Evolutionary conservation across 2,797 vertebrate genomes (phyloP).

Genomic region (Eremophila alpestris): DNA sequence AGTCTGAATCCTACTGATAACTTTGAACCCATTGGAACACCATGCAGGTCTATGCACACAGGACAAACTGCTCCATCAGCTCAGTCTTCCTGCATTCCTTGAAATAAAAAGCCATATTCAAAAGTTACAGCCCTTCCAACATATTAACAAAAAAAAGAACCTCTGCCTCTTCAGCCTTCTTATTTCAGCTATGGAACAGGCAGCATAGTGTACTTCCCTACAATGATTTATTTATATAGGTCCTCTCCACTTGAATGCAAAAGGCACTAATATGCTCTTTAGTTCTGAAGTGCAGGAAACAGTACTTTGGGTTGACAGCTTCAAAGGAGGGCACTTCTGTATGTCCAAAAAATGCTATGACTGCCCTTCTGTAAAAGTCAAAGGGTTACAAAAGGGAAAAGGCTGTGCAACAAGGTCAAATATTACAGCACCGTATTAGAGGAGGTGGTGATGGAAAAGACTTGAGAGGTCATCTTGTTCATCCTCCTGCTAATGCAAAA

Average conservation of each 20-base stretch:
- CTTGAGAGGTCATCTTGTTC: constrained; percentile 49
- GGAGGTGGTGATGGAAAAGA: constrained; percentile 44
- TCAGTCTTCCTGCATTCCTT: not conserved
- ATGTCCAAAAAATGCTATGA: not conserved
- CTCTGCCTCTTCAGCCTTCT: not conserved
- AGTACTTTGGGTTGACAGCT: not conserved
- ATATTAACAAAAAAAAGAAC: not conserved
- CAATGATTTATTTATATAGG: constrained; percentile 17
- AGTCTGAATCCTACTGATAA: not conserved
- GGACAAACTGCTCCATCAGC: not conserved
- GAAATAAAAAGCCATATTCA: not conserved
- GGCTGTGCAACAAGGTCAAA: constrained; percentile 27
- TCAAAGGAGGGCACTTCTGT: constrained; percentile 26
- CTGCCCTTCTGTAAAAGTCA: constrained; percentile 11
- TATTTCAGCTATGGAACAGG: not conserved
- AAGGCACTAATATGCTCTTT: constrained; percentile 5
- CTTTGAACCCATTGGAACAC: not conserved
- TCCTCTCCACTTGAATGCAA: constrained; percentile 3
- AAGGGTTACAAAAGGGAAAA: constrained; percentile 27
- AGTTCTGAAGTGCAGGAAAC: constrained; percentile 34
- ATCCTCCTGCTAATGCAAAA: constrained; percentile 28
- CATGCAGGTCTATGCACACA: rapidly evolving
- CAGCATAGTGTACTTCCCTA: not conserved
- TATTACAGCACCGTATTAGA: constrained; percentile 40
- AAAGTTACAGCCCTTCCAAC: constrained; percentile 2